phyloP scores from a whole-genome alignment of 2,888 invertebrate species.

The Diplazon laetatorius region DNA sequence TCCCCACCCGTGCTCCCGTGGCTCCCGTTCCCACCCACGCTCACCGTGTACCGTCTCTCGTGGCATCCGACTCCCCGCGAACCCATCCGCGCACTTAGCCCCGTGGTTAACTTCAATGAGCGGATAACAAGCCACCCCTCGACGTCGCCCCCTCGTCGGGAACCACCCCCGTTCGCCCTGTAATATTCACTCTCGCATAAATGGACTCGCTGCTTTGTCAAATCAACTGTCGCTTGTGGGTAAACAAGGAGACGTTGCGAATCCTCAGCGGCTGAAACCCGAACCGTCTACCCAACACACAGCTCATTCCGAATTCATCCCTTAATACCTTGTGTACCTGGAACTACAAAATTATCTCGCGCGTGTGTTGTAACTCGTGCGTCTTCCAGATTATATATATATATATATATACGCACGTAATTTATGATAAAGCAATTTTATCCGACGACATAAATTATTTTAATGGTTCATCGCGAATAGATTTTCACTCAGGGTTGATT shows the following conservation, averaged over 20 bases:
- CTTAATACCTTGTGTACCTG: slow-evolving; percentile 20
- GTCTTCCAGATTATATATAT: no score
- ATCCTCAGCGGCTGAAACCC: slow-evolving; percentile 30
- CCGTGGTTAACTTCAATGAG: slow-evolving; percentile 83
- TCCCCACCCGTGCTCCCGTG: slow-evolving; percentile 41
- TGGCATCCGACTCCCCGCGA: slow-evolving; percentile 47
- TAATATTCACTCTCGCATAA: slow-evolving; percentile 81
- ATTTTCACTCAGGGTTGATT: no score
- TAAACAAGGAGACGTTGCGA: slow-evolving; percentile 64
- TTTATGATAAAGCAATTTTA: no score
- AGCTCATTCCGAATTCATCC: slow-evolving; percentile 25
- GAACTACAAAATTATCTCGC: no score
- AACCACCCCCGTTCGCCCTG: slow-evolving; percentile 69
- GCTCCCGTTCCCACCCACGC: slow-evolving; percentile 12
- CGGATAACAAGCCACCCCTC: slow-evolving; percentile 82
- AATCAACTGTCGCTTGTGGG: slow-evolving; percentile 81
- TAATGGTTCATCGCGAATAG: no score
- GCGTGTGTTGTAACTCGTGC: no score
- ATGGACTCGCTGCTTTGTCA: slow-evolving; percentile 82
- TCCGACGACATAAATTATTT: no score
- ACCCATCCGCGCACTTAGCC: slow-evolving; percentile 78
- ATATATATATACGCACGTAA: no score
- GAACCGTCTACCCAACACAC: slow-evolving; percentile 14
- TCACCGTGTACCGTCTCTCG: slow-evolving; percentile 17
- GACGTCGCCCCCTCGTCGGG: slow-evolving; percentile 65